Conservation (phyloP, 35 echinoderm and acorn worm species). For the Amphiura filiformis region DNA sequence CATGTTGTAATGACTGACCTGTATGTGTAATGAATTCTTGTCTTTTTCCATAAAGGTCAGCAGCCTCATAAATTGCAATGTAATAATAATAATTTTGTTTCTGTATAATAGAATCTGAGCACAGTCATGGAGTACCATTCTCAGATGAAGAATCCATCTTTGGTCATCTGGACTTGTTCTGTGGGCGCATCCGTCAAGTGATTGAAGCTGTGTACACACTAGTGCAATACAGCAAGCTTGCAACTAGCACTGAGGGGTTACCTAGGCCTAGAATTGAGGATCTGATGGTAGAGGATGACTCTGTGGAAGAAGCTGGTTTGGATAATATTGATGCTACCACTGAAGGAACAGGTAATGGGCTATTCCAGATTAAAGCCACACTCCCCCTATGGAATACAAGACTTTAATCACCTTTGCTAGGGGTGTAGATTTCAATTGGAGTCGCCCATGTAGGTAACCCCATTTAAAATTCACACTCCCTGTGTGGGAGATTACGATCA, state of each 20-base stretch:
- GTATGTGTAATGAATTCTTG: not conserved
- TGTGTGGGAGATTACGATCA: too few relatives aligned
- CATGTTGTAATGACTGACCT: not conserved
- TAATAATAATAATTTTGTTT: not conserved
- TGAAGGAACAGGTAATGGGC: not conserved
- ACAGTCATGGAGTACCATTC: constrained; percentile 82
- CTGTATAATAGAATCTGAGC: too few relatives aligned
- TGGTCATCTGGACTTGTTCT: constrained; percentile 95
- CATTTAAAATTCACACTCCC: too few relatives aligned
- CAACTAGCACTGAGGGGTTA: constrained; percentile 65
- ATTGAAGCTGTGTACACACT: constrained; percentile 83
- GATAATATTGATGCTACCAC: constrained; percentile 28
- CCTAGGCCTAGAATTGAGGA: constrained; percentile 84
- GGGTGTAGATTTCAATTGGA: too few relatives aligned
- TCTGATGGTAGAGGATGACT: constrained; percentile 68
- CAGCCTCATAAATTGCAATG: not conserved
- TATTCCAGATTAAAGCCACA: too few relatives aligned
- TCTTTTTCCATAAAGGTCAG: not conserved
- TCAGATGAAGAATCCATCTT: constrained; percentile 98
- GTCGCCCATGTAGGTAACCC: too few relatives aligned
- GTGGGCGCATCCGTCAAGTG: constrained; percentile 70
- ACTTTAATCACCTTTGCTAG: too few relatives aligned
- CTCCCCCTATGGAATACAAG: too few relatives aligned
- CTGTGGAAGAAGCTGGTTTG: constrained; percentile 33
- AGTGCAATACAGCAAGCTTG: constrained; percentile 91